phyloP scores from a whole-genome alignment of 2,797 vertebrate species.

The Tenualosa ilisha region DNA sequence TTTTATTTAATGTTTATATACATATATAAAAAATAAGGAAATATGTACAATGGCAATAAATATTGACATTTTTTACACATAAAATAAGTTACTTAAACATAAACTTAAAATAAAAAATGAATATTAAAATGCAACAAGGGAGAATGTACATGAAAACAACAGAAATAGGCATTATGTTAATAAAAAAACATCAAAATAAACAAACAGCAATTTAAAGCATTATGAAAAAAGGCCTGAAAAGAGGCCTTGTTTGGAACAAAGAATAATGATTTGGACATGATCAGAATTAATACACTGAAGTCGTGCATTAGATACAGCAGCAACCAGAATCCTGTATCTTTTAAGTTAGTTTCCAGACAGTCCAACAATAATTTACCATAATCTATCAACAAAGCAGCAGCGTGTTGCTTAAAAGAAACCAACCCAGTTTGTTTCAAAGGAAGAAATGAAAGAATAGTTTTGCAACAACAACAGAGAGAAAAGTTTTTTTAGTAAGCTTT shows the following conservation, averaged over 20 bases:
- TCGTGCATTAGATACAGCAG: conserved; percentile 60
- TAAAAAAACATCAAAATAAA: conserved; percentile 27
- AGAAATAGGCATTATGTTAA: conserved; percentile 39
- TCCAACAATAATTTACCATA: conserved; percentile 23
- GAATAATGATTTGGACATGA: conserved; percentile 42
- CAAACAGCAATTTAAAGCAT: conserved; percentile 67
- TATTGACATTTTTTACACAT: conserved; percentile 83
- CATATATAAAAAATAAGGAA: conserved; percentile 86
- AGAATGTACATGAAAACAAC: conserved; percentile 32
- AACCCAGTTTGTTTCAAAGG: conserved; percentile 12
- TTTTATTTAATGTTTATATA: conserved; percentile 83
- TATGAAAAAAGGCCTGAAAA: conserved; percentile 45
- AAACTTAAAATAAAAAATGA: conserved; percentile 65
- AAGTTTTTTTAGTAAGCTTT: background rate
- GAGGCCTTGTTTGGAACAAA: background rate
- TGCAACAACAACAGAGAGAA: background rate
- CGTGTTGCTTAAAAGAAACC: conserved; percentile 3
- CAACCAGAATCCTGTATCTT: conserved; percentile 54
- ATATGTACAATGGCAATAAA: conserved; percentile 88
- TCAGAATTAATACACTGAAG: conserved; percentile 52
- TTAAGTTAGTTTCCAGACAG: conserved; percentile 40
- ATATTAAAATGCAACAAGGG: conserved; percentile 54
- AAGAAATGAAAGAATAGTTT: background rate
- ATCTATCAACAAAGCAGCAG: conserved; percentile 23
- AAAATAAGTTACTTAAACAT: conserved; percentile 84